Conservation (phyloP, 2,888 invertebrate genomes). For the Calameuta pallipes region DNA sequence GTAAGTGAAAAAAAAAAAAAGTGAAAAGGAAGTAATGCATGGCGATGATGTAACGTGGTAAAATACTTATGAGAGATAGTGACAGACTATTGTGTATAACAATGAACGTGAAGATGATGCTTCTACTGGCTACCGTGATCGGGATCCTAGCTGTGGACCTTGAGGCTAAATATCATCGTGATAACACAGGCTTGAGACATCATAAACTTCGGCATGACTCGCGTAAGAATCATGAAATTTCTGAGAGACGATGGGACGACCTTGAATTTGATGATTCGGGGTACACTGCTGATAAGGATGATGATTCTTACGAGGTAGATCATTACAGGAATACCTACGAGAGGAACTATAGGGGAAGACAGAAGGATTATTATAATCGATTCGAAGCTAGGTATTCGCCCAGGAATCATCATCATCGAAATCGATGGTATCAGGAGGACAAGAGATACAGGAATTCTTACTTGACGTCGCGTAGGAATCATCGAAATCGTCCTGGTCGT, state of each 20-base stretch:
- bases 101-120: conserved; percentile 5
- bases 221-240: conserved; percentile 28
- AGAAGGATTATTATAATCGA: conserved; percentile 25
- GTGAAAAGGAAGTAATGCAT: background rate
- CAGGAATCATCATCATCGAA: conserved; percentile 7
- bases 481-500: conserved; percentile 29
- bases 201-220: conserved; percentile 57
- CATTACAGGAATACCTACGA: conserved; percentile 19
- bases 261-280: conserved; percentile 34
- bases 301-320: conserved; percentile 25
- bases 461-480: conserved; percentile 26
- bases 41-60: background rate
- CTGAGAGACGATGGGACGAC: conserved; percentile 33
- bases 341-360: conserved; percentile 25
- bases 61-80: background rate
- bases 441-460: conserved; percentile 28
- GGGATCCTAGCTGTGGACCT: conserved; percentile 30
- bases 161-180: conserved; percentile 42
- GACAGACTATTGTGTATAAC: background rate
- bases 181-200: conserved; percentile 31
- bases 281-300: conserved; percentile 32
- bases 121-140: conserved; percentile 38
- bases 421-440: background rate
- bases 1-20: conserved; percentile 9
- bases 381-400: conserved; percentile 23